Percentiles rank a stretch among this genome's conserved stretches.
Conservation (phyloP, 2,888 invertebrate genomes). For the Theretra japonica region DNA sequence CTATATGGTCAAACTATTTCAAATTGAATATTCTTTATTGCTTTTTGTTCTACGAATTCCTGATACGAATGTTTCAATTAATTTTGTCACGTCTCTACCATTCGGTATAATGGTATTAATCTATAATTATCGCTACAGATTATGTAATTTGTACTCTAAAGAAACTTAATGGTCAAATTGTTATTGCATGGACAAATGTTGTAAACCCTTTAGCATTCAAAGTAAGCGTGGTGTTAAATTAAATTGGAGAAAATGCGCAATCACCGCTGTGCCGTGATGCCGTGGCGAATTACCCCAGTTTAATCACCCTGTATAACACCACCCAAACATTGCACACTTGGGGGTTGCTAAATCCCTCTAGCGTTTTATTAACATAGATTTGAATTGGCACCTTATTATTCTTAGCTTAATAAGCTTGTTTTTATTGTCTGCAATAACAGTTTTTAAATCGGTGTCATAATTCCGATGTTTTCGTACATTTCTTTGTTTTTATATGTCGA, state of each 20-base stretch:
- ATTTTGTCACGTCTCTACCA: too few relatives aligned
- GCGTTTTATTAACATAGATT: constrained; percentile 8
- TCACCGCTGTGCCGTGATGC: constrained; percentile 32
- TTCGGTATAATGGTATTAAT: too few relatives aligned
- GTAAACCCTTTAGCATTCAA: constrained; percentile 17
- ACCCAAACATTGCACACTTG: background rate
- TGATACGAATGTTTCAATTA: too few relatives aligned
- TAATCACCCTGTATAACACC: constrained; percentile 21
- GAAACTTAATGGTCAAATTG: background rate
- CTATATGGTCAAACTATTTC: too few relatives aligned
- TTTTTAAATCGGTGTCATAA: background rate
- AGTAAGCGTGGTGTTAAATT: constrained; percentile 20
- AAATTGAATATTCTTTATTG: too few relatives aligned
- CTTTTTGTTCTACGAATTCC: too few relatives aligned
- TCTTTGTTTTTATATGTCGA: too few relatives aligned
- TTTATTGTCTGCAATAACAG: background rate
- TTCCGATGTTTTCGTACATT: too few relatives aligned
- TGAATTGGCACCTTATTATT: constrained; percentile 33
- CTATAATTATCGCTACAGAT: too few relatives aligned
- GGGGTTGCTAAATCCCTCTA: background rate
- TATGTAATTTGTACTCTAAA: background rate
- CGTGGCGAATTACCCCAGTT: constrained; percentile 22
- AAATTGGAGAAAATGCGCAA: constrained; percentile 18
- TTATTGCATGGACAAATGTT: background rate
- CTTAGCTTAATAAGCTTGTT: background rate